Evolutionary conservation across 2,113 vertebrate species (phyloP), one percentile per base, ranked within the genome.

Genomic region (Carassius auratus): DNA sequence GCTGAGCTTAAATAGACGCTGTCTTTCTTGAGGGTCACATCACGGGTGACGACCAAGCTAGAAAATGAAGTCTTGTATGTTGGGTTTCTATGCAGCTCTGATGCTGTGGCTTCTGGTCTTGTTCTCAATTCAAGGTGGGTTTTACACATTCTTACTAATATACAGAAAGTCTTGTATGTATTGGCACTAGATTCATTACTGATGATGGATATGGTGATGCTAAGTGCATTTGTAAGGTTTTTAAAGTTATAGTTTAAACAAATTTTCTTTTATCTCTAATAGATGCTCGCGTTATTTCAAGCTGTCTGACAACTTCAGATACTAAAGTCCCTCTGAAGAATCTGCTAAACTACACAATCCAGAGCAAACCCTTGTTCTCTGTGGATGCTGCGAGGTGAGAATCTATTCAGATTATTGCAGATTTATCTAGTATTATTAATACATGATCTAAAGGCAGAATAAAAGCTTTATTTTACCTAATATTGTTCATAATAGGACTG

Each of bases 321-420:
- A 92, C 87, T 26, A 59, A 21, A 64, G 1, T 92, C 62, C 23
- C 1, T 1, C 23, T 33, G 21, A 7, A 78, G 0, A 1, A 0
- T 1, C 88, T 95, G 57, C 23, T 1, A 30, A 23, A 0, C 0
- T 94, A 93, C 76, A 89, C 86, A 14, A 0, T 19, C 1, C 93
- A 95, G 79, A 0, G 15, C 0, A 48, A 0, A 0, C 15, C 86
- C 0, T 0, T 88, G 0, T 94, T 93, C 62, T 17, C 52, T 5
- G 3, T 91, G 3, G 0, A 64, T 0, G 93, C 87, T 78, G 91
- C 94, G 21, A 91, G 92, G 94, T 95, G 90, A 92, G 93, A 93
- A 9, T 55, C 10, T 8, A 42, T n/a, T 55, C 5, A 50, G 8
- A 10, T 26, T 36, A 8, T 7, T 14, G 19, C 48, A 33, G 1